These are phyloP conservation scores for Hippopotamus amphibius DNA, from an alignment of 2,113 vertebrate species.

Conservation along the genomic window DNA sequence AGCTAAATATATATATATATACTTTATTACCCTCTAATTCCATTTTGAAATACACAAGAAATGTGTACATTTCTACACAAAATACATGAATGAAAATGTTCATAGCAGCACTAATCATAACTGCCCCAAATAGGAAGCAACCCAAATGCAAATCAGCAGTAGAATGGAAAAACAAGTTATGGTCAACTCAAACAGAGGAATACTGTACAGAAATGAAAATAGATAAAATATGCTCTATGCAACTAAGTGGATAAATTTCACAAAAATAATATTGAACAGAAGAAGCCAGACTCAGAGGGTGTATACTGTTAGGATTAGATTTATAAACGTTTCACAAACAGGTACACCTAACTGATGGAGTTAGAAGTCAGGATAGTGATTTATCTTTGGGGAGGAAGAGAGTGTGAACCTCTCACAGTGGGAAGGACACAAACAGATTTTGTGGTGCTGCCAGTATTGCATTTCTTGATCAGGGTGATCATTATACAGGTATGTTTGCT, in stretches of 20 bases:
- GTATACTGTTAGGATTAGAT: background rate
- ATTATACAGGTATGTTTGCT: background rate
- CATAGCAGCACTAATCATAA: background rate
- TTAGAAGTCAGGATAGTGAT: background rate
- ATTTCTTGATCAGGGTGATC: background rate
- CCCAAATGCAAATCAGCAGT: background rate
- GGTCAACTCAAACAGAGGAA: background rate
- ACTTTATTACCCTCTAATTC: background rate
- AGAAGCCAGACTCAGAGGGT: background rate
- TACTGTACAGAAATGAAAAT: background rate
- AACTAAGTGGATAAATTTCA: background rate
- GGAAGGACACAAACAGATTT: background rate
- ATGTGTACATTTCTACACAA: background rate
- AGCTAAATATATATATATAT: background rate
- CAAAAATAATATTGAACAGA: background rate
- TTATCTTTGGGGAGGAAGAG: background rate
- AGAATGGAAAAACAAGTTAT: constrained; percentile 17
- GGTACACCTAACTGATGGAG: background rate
- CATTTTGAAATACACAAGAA: background rate
- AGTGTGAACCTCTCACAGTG: too few relatives aligned
- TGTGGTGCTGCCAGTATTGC: background rate
- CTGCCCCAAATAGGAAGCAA: background rate
- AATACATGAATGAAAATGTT: background rate
- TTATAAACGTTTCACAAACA: background rate
- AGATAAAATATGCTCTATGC: background rate